phyloP scores from a whole-genome alignment of 2,797 vertebrate species.

The Hypotaenidia okinawae region DNA sequence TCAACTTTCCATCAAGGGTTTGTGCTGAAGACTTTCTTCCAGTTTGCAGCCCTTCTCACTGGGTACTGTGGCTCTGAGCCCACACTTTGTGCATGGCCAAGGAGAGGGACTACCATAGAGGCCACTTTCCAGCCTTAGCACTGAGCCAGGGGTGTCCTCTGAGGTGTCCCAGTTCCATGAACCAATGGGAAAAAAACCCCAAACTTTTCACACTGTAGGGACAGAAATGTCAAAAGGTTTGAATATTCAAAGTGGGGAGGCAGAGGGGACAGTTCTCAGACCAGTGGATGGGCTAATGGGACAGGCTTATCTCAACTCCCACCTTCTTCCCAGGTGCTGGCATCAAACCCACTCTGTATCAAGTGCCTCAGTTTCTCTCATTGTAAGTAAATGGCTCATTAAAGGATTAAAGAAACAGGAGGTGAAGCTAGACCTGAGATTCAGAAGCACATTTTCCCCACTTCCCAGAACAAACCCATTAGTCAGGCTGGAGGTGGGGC shows the following conservation, averaged over 20 bases:
- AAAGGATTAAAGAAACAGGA: not conserved
- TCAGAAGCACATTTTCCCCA: not conserved
- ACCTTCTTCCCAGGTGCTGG: not conserved
- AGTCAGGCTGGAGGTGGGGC: not conserved
- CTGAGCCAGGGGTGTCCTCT: not conserved
- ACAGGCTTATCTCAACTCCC: not conserved
- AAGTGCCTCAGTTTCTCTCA: not conserved
- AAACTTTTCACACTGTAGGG: not conserved
- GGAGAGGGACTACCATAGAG: rapidly evolving
- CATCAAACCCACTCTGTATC: not conserved
- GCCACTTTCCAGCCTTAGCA: not conserved
- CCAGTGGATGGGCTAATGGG: not conserved
- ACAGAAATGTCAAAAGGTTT: not conserved
- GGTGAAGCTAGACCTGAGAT: not conserved
- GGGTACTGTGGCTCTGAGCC: not conserved
- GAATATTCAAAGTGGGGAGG: not conserved
- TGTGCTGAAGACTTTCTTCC: not conserved
- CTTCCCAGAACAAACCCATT: not conserved
- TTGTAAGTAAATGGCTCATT: not conserved
- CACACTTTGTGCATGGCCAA: not conserved
- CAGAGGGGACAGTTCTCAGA: not conserved
- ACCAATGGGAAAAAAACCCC: not conserved
- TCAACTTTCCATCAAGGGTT: not conserved
- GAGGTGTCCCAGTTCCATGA: not conserved
- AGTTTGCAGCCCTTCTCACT: not conserved